A percentile compares a stretch with the other conserved stretches of the same genome.
phyloP scores from a whole-genome alignment of 2,113 vertebrate species.

The Mustelus asterias region DNA sequence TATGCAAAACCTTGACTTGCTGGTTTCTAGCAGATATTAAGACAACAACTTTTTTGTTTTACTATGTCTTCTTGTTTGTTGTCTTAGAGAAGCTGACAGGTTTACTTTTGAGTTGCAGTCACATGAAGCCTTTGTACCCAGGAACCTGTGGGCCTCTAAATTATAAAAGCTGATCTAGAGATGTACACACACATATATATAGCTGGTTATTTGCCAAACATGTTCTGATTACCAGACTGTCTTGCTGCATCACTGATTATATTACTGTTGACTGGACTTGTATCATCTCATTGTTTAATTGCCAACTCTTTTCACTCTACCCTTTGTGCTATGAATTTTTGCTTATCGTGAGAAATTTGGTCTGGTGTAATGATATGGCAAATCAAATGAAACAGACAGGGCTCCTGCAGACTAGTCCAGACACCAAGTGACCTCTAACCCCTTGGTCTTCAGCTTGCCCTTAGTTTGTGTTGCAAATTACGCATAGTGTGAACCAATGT shows the following conservation, averaged over 20 bases:
- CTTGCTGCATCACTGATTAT: neutral
- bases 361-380: neutral
- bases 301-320: neutral
- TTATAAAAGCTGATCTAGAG: neutral
- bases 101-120: neutral
- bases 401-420: neutral
- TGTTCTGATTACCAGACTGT: neutral
- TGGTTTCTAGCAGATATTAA: neutral
- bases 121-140: neutral
- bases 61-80: neutral
- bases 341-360: slow-evolving; percentile 1
- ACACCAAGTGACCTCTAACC: slow-evolving; percentile 5
- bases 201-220: neutral
- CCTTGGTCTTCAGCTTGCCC: slow-evolving; percentile 1
- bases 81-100: neutral
- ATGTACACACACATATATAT: neutral
- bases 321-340: neutral
- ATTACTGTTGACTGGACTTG: neutral
- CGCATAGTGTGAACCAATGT: neutral
- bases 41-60: neutral
- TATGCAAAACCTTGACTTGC: neutral
- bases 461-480: slow-evolving; percentile 25
- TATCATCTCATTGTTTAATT: neutral
- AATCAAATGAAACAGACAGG: slow-evolving; percentile 28
- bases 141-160: neutral